phyloP scores from a whole-genome alignment of 2,797 vertebrate species.

The Heterohyrax brucei region DNA sequence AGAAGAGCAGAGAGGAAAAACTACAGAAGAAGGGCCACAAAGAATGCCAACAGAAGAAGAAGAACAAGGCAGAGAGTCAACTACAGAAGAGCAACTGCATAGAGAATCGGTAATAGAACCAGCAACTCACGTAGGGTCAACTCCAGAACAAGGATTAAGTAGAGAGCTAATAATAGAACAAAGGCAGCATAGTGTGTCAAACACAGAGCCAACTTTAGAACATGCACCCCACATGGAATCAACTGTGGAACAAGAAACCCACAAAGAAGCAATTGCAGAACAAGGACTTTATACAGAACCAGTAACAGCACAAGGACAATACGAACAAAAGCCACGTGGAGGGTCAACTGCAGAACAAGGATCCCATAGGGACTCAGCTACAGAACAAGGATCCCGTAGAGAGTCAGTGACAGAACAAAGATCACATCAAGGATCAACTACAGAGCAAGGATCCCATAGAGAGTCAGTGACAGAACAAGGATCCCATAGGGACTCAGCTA shows the following conservation, averaged over 20 bases:
- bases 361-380: not conserved
- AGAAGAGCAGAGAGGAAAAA: not conserved
- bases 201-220: not conserved
- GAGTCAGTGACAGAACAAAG: not conserved
- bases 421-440: not conserved
- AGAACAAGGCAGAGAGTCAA: not conserved
- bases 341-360: not conserved
- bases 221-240: not conserved
- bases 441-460: not conserved
- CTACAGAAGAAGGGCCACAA: not conserved
- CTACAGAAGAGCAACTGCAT: not conserved
- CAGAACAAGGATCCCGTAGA: not conserved
- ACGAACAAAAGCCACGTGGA: not conserved
- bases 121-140: not conserved
- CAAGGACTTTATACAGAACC: not conserved
- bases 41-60: conserved; percentile 35
- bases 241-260: not conserved
- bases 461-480: not conserved
- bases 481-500: not conserved
- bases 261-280: not conserved
- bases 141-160: not conserved
- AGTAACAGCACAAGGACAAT: not conserved
- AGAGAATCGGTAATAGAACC: no score
- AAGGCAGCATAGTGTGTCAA: no score
- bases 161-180: no score